Evolutionary conservation across 2,797 vertebrate species (phyloP).

Genomic region (Gouania willdenowi): DNA sequence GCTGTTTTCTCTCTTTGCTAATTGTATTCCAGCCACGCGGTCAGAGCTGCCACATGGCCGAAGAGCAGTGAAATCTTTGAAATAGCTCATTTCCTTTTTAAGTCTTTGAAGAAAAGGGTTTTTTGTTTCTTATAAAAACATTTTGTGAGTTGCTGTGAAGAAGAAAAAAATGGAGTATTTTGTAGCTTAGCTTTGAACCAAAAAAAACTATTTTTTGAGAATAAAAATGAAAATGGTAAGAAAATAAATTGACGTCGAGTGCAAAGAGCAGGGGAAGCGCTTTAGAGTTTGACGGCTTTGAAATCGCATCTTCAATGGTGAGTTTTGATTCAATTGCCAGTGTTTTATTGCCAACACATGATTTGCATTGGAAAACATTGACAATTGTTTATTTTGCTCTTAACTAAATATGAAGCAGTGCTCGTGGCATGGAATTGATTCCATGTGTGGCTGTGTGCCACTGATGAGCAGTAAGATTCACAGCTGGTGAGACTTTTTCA

Average conservation of each 20-base stretch:
- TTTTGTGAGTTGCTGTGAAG: slow-evolving; percentile 70
- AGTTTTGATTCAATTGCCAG: no score
- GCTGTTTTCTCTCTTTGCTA: slow-evolving; percentile 35
- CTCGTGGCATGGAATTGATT: no score
- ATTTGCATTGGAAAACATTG: no score
- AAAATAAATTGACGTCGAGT: slow-evolving; percentile 52
- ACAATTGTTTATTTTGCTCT: no score
- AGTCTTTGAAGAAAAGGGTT: slow-evolving; percentile 68
- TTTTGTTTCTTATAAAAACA: slow-evolving; percentile 71
- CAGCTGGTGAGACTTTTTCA: no score
- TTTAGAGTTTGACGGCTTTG: slow-evolving; percentile 52
- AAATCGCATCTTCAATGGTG: no score
- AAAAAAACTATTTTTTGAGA: slow-evolving; percentile 72
- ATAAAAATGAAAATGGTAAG: slow-evolving; percentile 40
- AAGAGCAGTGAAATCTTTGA: slow-evolving; percentile 53
- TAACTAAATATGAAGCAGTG: no score
- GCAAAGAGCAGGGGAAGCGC: slow-evolving; percentile 70
- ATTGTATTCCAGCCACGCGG: slow-evolving; percentile 38
- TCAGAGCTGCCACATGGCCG: slow-evolving; percentile 49
- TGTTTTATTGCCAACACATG: no score
- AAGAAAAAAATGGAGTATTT: slow-evolving; percentile 62
- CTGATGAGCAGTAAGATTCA: no score
- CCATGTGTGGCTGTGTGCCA: no score
- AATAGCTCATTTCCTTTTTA: slow-evolving; percentile 73
- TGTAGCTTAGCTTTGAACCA: slow-evolving; percentile 79